Conservation (phyloP, 2,113 vertebrate species). For the Tauraco erythrolophus region DNA sequence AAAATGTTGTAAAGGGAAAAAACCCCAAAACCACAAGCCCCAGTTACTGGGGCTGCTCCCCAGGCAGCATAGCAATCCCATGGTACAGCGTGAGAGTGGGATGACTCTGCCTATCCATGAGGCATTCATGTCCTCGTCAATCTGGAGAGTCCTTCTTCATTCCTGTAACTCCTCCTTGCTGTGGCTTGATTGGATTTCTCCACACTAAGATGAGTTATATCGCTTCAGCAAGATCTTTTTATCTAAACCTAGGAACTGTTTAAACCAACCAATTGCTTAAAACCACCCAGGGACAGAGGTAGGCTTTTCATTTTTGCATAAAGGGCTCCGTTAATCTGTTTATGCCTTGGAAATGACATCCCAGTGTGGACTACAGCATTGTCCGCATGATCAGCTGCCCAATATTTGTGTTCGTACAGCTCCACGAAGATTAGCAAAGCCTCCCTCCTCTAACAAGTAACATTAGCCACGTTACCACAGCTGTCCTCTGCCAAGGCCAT, state of each 20-base stretch:
- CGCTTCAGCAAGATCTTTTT: background rate
- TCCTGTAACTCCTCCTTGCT: background rate
- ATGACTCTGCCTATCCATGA: background rate
- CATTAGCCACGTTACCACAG: background rate
- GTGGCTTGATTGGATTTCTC: background rate
- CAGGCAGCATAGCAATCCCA: background rate
- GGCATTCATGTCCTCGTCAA: accelerated
- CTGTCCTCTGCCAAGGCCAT: background rate
- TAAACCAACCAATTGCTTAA: background rate
- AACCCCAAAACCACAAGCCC: background rate
- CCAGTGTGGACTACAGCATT: background rate
- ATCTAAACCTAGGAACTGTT: background rate
- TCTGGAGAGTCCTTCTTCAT: background rate
- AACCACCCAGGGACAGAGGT: background rate
- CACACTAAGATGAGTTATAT: background rate
- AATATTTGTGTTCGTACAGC: background rate
- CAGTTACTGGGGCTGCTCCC: background rate
- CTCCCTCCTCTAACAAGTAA: background rate
- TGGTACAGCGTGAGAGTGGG: background rate
- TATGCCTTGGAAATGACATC: background rate
- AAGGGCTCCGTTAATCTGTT: background rate
- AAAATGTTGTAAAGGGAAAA: background rate
- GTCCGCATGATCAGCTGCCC: background rate
- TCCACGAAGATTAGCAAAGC: background rate
- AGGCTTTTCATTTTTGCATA: background rate